Percentiles rank a stretch among this genome's conserved stretches.
phyloP scores from a whole-genome alignment of 2,113 vertebrate species.

The Dinomys branickii region DNA sequence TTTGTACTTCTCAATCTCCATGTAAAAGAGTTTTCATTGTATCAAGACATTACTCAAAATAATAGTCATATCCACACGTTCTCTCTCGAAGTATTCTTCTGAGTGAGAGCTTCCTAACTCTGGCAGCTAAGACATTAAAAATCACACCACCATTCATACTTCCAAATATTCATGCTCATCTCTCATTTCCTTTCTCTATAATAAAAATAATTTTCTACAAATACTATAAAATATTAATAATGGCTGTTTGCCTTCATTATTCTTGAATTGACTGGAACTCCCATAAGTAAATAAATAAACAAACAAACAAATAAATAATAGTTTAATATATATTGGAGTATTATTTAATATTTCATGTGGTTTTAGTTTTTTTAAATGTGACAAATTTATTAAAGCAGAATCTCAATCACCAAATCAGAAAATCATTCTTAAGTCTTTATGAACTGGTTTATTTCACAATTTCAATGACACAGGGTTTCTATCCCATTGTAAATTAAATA shows the following conservation, averaged over 20 bases:
- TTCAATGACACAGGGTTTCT: background rate
- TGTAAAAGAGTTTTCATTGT: background rate
- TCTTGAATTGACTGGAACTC: background rate
- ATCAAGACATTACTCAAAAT: background rate
- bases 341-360: background rate
- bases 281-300: background rate
- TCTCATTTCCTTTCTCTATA: background rate
- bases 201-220: background rate
- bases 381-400: background rate
- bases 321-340: background rate
- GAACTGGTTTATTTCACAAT: background rate
- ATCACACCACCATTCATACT: background rate
- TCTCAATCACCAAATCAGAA: background rate
- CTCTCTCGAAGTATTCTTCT: background rate
- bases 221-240: background rate
- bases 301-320: background rate
- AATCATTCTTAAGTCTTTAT: background rate
- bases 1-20: background rate
- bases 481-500: background rate
- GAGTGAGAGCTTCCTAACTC: background rate
- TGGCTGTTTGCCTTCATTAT: background rate
- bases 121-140: background rate
- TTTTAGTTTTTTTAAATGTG: background rate
- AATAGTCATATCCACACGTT: background rate
- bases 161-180: background rate